These are phyloP conservation scores for Phenacoccus solenopsis DNA, from an alignment of 1,140 invertebrate genomes.

Conservation along the genomic window DNA sequence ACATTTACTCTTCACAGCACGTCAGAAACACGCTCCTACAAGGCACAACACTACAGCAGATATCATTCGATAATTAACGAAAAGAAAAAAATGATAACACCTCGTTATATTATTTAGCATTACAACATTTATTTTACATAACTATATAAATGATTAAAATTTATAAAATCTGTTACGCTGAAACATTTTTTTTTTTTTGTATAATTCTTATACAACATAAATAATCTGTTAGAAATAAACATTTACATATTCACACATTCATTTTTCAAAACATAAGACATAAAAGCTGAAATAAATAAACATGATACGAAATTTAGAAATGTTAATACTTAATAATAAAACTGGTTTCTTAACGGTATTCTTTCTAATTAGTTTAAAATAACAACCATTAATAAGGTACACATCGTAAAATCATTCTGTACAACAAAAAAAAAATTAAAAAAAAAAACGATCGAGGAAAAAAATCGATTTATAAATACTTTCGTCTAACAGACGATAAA, in stretches of 20 bases:
- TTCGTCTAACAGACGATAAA: neutral
- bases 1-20: too few relatives aligned
- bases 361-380: neutral
- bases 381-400: conserved; percentile 2
- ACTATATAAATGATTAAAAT: neutral
- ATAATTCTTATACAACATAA: conserved; percentile 6
- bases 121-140: conserved; percentile 16
- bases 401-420: neutral
- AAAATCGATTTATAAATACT: neutral
- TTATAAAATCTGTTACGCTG: conserved; percentile 6
- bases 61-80: neutral
- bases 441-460: too few relatives aligned
- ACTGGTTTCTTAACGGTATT: neutral
- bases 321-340: conserved; percentile 7
- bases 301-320: neutral
- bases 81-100: too few relatives aligned
- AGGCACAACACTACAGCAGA: too few relatives aligned
- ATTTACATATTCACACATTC: conserved; percentile 4
- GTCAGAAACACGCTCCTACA: too few relatives aligned
- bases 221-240: conserved; percentile 1
- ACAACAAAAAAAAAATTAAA: neutral
- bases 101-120: neutral
- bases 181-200: neutral
- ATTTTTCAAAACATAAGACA: neutral
- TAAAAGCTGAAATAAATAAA: conserved; percentile 10